Conservation (phyloP, 2,113 vertebrate genomes). For the Numida meleagris region DNA sequence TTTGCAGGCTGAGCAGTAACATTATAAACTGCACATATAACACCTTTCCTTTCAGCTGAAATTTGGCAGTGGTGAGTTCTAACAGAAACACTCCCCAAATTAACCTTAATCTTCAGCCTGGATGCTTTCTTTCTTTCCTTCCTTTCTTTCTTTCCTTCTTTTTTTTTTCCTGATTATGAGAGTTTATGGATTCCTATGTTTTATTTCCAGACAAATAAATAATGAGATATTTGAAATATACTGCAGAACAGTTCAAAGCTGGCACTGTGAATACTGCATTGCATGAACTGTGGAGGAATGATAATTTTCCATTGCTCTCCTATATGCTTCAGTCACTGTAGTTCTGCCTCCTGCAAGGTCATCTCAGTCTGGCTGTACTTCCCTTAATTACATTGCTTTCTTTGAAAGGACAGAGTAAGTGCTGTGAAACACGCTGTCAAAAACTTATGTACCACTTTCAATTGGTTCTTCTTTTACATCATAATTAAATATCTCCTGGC, state of each 20-base stretch:
- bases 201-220: not conserved
- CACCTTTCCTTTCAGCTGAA: slow-evolving; percentile 49
- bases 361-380: not conserved
- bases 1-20: slow-evolving; percentile 46
- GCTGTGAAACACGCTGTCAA: slow-evolving; percentile 26
- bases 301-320: not conserved
- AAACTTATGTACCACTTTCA: not conserved
- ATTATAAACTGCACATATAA: slow-evolving; percentile 43
- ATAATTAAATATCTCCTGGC: not conserved
- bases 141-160: not conserved
- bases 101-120: not conserved
- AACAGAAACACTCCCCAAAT: not conserved
- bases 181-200: not conserved
- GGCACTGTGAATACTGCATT: not conserved
- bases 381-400: not conserved
- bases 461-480: not conserved
- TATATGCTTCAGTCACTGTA: not conserved
- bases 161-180: not conserved
- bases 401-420: slow-evolving; percentile 12
- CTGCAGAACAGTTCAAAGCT: not conserved
- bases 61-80: not conserved
- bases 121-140: not conserved
- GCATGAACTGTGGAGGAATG: not conserved
- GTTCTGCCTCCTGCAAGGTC: slow-evolving; percentile 12
- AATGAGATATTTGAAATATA: not conserved